phyloP scores from a whole-genome alignment of 2,113 vertebrate species.

The Chloropsis cyanopogon region DNA sequence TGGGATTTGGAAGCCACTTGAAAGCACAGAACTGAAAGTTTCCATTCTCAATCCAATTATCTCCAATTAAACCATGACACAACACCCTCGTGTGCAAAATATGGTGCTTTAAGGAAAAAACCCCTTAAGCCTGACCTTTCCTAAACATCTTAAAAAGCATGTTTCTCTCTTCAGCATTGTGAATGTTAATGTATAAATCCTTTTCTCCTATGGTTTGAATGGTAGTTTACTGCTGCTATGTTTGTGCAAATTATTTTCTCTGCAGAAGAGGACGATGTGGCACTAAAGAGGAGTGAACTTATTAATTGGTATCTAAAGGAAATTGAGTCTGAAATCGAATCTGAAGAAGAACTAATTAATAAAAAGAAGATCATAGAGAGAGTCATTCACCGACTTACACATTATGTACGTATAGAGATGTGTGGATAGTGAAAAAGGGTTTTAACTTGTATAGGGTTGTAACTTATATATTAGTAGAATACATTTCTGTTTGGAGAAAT shows the following conservation, averaged over 20 bases:
- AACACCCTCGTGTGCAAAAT: neutral
- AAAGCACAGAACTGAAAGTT: neutral
- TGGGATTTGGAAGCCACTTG: neutral
- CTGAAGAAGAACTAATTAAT: constrained; percentile 91
- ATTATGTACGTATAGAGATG: constrained; percentile 83
- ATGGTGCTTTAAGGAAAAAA: neutral
- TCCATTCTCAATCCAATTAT: neutral
- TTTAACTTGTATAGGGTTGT: neutral
- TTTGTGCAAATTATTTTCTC: neutral
- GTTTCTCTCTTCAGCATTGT: neutral
- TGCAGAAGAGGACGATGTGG: constrained; percentile 87
- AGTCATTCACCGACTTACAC: constrained; percentile 91
- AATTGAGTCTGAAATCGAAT: constrained; percentile 96
- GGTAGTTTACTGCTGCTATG: neutral
- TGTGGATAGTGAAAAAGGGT: neutral
- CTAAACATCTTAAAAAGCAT: neutral
- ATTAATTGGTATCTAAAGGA: constrained; percentile 98
- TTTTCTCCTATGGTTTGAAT: neutral
- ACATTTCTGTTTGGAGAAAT: neutral
- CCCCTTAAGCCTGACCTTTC: neutral
- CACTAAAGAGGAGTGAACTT: constrained; percentile 88
- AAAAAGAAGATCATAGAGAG: constrained; percentile 94
- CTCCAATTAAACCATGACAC: neutral
- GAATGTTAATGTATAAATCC: neutral
- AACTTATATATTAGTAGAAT: neutral